Percentiles rank a stretch among this genome's conserved stretches.
These are phyloP conservation scores for Phoxinus phoxinus DNA, from an alignment of 2,113 vertebrate species.

Conservation along the genomic window DNA sequence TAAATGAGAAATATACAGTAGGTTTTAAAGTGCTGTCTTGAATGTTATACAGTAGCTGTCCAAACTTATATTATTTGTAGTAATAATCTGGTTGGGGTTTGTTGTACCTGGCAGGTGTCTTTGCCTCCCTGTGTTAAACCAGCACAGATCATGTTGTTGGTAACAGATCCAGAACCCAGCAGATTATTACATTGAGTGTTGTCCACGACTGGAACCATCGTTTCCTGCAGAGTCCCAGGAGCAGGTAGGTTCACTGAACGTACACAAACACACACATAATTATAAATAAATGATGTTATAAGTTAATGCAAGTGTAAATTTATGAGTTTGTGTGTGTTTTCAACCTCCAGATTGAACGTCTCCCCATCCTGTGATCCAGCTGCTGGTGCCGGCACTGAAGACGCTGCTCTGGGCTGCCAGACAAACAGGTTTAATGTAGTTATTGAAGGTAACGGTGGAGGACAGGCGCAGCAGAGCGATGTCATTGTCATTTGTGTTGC, in stretches of 20 bases:
- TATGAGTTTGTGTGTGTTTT: background rate
- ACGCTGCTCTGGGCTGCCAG: slow-evolving; percentile 67
- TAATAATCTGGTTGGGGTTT: background rate
- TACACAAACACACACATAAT: background rate
- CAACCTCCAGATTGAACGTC: background rate
- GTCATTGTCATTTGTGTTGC: slow-evolving; percentile 66
- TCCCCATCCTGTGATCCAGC: slow-evolving; percentile 77
- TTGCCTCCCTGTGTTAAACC: slow-evolving; percentile 39
- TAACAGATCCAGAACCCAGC: slow-evolving; percentile 18
- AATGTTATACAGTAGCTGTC: too few relatives aligned
- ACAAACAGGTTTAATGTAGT: slow-evolving; percentile 73
- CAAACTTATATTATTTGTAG: background rate
- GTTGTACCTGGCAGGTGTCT: slow-evolving; percentile 49
- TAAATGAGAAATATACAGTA: background rate
- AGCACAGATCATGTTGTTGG: slow-evolving; percentile 54
- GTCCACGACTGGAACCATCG: slow-evolving; percentile 4
- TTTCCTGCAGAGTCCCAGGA: slow-evolving; percentile 46
- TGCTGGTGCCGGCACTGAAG: slow-evolving; percentile 23
- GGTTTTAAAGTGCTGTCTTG: too few relatives aligned
- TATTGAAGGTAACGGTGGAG: slow-evolving; percentile 29
- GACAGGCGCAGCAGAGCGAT: slow-evolving; percentile 75
- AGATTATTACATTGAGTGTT: background rate
- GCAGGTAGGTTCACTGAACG: slow-evolving; percentile 26
- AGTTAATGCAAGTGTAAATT: background rate
- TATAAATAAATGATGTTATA: background rate